A percentile compares a stretch with the other conserved stretches of the same genome.
Conservation (phyloP, 2,888 invertebrate species). For the Orgyia antiqua region DNA sequence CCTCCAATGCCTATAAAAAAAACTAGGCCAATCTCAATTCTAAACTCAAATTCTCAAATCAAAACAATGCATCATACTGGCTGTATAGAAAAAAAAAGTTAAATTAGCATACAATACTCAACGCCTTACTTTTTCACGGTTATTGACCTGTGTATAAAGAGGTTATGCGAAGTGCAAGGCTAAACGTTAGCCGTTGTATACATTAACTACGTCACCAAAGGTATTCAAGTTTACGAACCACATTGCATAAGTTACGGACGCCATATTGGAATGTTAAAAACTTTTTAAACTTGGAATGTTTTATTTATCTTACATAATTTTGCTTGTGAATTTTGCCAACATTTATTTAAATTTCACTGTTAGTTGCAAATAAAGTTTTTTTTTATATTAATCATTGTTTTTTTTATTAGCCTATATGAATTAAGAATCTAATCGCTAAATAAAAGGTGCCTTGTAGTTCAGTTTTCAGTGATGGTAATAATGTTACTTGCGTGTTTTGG, state of each 20-base stretch:
- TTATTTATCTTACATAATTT: background rate
- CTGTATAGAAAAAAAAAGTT: slow-evolving; percentile 15
- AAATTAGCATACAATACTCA: slow-evolving; percentile 40
- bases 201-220: slow-evolving; percentile 7
- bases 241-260: slow-evolving; percentile 14
- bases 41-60: slow-evolving; percentile 18
- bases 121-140: slow-evolving; percentile 21
- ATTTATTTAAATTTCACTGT: too few species aligned
- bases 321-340: background rate
- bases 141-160: slow-evolving; percentile 23
- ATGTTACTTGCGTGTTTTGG: too few species aligned
- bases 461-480: too few species aligned
- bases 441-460: too few species aligned
- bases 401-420: too few species aligned
- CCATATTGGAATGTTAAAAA: slow-evolving; percentile 10
- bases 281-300: slow-evolving; percentile 2
- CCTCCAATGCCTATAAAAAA: slow-evolving; percentile 10
- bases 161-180: slow-evolving; percentile 27
- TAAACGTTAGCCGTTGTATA: slow-evolving; percentile 11
- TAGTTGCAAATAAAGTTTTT: too few species aligned
- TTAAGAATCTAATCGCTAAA: too few species aligned
- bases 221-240: slow-evolving; percentile 11
- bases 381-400: too few species aligned
- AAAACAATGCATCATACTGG: slow-evolving; percentile 24
- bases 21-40: slow-evolving; percentile 19